Conservation (phyloP, 2,888 invertebrate genomes). For the Tuberolachnus salignus region DNA sequence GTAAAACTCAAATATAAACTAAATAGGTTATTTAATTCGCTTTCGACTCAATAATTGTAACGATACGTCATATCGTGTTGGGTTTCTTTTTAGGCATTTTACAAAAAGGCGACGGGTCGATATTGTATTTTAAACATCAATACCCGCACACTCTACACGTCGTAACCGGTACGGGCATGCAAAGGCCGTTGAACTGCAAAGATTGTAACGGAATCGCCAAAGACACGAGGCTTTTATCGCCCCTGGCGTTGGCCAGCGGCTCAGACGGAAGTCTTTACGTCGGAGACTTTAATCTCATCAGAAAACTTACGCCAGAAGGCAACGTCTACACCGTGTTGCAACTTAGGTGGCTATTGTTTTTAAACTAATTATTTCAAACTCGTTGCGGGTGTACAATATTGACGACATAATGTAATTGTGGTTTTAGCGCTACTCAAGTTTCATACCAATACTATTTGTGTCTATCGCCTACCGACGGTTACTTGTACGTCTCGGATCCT, state of each 20-base stretch:
- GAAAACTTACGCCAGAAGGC: constrained; percentile 88
- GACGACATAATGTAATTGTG: no score
- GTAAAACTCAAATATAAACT: neutral
- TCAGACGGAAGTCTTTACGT: constrained; percentile 97
- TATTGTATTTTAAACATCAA: constrained; percentile 85
- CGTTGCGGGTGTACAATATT: neutral
- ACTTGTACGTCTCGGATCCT: constrained; percentile 94
- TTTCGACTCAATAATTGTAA: no score
- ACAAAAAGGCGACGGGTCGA: constrained; percentile 96
- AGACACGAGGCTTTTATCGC: constrained; percentile 85
- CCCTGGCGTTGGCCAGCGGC: constrained; percentile 91
- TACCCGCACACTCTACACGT: constrained; percentile 89
- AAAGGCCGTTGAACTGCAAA: constrained; percentile 84
- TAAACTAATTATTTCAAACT: neutral
- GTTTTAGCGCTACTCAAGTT: constrained; percentile 87
- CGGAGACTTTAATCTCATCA: constrained; percentile 93
- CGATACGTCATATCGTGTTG: no score
- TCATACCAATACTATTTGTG: constrained; percentile 97
- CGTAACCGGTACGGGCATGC: constrained; percentile 89
- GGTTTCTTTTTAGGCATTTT: constrained; percentile 72
- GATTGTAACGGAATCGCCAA: constrained; percentile 85
- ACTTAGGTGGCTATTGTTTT: constrained; percentile 71
- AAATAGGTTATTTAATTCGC: neutral
- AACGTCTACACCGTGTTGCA: constrained; percentile 87
- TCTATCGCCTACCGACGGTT: constrained; percentile 94